Evolutionary conservation across 2,797 vertebrate genomes (phyloP), one percentile per base, ranked within the genome.

Genomic region (Erpetoichthys calabaricus): DNA sequence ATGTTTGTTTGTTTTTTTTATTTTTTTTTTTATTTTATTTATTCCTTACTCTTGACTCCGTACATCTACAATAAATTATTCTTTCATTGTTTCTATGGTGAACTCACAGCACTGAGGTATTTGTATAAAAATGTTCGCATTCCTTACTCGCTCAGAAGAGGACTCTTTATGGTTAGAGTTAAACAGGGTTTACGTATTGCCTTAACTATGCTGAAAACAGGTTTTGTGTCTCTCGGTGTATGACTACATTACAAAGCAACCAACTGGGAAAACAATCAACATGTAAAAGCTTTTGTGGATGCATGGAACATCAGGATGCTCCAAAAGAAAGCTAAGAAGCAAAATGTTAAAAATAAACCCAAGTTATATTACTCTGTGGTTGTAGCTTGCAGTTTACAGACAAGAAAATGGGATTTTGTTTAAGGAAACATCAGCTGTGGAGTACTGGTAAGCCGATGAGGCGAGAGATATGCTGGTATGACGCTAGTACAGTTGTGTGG

Each of bases 31-130:
- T 80, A 77, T 75, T 80, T 80, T 81, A 73, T 66, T 68, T 58
- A 80, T 78, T 79, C 73, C 61, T 63, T 59, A 64, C 62, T 67
- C 62, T 78, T 81, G 58, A 84, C 84, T 87, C 83, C 81, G 83
- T 86, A 82, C 78, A 81, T 80, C 80, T 89, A 87, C 75, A 90
- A 90, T 88, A 91, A 88, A 87, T 88, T 85, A 89, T 81, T 84
- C 82, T 89, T 89, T 86, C 85, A 72, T 85, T 82, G 81, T 82
- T 83, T 83, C 88, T 85, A 82, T 81, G 82, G 66, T 84, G 82
- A 85, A 88, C 80, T 88, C 89, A 83, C 82, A 83, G 90, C 90
- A 92, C 89, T 96, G 92, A 96, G 91, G 91, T 96, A 97, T 91
- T 90, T 88, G 89, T 86, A 86, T 86, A 86, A 82, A 91, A 75